Evolutionary conservation across 2,113 vertebrate genomes (phyloP).

Genomic region (Bucco capensis): DNA sequence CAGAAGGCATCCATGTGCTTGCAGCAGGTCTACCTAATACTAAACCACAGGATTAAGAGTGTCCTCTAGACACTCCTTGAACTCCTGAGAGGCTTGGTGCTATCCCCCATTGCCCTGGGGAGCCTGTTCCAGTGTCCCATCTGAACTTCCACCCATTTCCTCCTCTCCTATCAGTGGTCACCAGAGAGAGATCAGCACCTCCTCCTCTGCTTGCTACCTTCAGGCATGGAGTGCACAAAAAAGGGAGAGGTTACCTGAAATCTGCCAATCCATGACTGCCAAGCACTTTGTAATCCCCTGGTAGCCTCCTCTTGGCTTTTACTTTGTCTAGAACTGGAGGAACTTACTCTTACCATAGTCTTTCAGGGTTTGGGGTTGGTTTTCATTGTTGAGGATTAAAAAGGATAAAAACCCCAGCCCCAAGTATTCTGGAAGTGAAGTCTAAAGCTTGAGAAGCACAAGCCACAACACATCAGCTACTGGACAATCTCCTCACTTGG

Average conservation of each 20-base stretch:
- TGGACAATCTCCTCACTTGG: neutral
- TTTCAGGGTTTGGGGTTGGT: conserved; percentile 14
- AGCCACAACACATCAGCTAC: conserved; percentile 14
- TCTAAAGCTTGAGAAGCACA: conserved; percentile 22
- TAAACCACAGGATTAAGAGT: too few species aligned
- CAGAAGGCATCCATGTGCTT: neutral
- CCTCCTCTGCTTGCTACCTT: too few species aligned
- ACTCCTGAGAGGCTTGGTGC: too few species aligned
- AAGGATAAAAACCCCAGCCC: neutral
- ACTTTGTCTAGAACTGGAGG: neutral
- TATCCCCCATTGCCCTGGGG: too few species aligned
- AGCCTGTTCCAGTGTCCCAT: too few species aligned
- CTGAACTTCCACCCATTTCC: too few species aligned
- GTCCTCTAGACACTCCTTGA: too few species aligned
- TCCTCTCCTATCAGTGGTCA: too few species aligned
- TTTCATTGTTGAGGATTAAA: conserved; percentile 16
- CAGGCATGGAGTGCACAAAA: neutral
- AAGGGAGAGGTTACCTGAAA: neutral
- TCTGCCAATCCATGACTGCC: neutral
- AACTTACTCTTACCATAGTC: neutral
- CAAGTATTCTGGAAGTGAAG: neutral
- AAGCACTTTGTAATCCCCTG: neutral
- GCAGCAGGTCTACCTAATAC: too few species aligned
- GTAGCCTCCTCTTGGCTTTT: neutral
- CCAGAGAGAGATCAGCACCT: too few species aligned